Evolutionary conservation across 1,140 invertebrate genomes (phyloP).

Genomic region (Trypoxylus dichotomus): DNA sequence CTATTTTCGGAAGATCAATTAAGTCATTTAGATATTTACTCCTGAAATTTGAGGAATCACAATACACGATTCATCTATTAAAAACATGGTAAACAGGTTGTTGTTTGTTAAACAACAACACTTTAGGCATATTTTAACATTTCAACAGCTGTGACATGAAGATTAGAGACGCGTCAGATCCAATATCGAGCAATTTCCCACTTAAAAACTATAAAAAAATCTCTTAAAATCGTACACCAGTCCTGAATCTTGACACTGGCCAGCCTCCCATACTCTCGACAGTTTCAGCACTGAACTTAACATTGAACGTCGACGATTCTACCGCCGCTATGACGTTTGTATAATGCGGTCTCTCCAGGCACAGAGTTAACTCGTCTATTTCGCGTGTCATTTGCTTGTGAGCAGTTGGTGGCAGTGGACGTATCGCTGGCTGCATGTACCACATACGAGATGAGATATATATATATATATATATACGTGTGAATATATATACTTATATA

Average conservation of each 20-base stretch:
- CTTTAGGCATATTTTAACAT: too few species aligned
- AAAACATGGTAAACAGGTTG: too few species aligned
- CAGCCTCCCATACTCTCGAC: neutral
- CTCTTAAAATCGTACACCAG: neutral
- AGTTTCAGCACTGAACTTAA: slow-evolving; percentile 8
- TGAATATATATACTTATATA: neutral
- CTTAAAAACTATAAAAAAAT: neutral
- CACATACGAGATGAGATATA: too few species aligned
- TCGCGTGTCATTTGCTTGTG: neutral
- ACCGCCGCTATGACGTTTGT: neutral
- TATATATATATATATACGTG: neutral
- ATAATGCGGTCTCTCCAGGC: neutral
- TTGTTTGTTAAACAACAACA: too few species aligned
- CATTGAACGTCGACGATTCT: neutral
- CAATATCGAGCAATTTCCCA: neutral
- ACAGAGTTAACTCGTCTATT: neutral
- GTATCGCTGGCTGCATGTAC: neutral
- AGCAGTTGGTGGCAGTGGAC: neutral
- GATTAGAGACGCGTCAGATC: too few species aligned
- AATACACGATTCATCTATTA: too few species aligned
- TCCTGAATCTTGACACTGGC: neutral
- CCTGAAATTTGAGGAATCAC: too few species aligned
- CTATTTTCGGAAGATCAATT: too few species aligned
- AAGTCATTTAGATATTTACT: too few species aligned
- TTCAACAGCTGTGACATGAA: too few species aligned